These are phyloP conservation scores for Rhagonycha lutea DNA, from an alignment of 2,888 invertebrate genomes.

Conservation along the genomic window DNA sequence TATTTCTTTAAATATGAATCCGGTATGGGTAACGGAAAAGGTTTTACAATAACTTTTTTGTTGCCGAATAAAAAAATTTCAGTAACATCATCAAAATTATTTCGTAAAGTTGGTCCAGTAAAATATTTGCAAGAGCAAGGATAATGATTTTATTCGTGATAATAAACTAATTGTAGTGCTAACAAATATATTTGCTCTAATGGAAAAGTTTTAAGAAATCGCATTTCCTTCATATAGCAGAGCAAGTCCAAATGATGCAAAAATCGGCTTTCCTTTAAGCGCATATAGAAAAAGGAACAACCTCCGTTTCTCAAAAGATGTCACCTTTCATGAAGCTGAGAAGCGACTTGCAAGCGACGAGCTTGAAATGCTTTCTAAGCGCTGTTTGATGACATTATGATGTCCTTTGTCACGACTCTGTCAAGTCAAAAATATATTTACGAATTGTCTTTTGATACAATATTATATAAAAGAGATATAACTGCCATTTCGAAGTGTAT, in stretches of 20 bases:
- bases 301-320: slow-evolving; percentile 9
- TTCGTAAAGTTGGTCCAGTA: background rate
- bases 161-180: background rate
- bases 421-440: slow-evolving; percentile 27
- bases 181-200: background rate
- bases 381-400: slow-evolving; percentile 32
- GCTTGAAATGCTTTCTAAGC: slow-evolving; percentile 13
- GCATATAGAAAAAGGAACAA: slow-evolving; percentile 2
- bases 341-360: slow-evolving; percentile 4
- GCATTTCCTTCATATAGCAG: background rate
- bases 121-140: background rate
- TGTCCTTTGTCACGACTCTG: slow-evolving; percentile 26
- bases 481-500: slow-evolving; percentile 35
- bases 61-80: too few relatives aligned
- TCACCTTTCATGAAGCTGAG: slow-evolving; percentile 9
- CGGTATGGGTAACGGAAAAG: background rate
- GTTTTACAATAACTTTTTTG: background rate
- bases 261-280: slow-evolving; percentile 4
- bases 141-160: background rate
- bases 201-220: background rate
- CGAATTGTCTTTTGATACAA: slow-evolving; percentile 33
- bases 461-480: slow-evolving; percentile 28
- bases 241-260: slow-evolving; percentile 8
- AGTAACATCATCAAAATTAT: too few relatives aligned
- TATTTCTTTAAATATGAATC: background rate